phyloP scores from a whole-genome alignment of 35 echinoderm and acorn worm genomes.

The Holothuria glaberrima region DNA sequence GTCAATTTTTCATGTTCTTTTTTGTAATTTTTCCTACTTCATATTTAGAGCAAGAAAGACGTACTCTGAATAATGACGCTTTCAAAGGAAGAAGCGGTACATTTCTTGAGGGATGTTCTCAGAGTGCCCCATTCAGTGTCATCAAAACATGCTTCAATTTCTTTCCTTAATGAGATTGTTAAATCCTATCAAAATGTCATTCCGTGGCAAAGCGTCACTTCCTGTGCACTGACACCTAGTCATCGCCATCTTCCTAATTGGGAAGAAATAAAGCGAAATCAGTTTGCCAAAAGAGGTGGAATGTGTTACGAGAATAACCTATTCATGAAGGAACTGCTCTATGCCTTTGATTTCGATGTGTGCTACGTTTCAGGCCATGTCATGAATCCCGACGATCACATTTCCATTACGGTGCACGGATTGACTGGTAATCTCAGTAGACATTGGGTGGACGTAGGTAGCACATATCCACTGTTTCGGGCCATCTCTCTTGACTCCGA shows the following conservation, averaged over 20 bases:
- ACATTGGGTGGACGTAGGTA: slow-evolving; percentile 68
- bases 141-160: too few species aligned
- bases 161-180: slow-evolving; percentile 28
- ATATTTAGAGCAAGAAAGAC: too few species aligned
- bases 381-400: slow-evolving; percentile 24
- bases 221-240: slow-evolving; percentile 7
- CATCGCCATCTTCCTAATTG: slow-evolving; percentile 53
- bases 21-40: too few species aligned
- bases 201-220: slow-evolving; percentile 72
- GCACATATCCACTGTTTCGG: slow-evolving; percentile 61
- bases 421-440: slow-evolving; percentile 32
- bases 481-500: slow-evolving; percentile 74
- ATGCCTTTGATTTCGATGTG: slow-evolving; percentile 52
- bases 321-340: slow-evolving; percentile 38
- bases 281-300: slow-evolving; percentile 58
- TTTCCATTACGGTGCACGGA: slow-evolving; percentile 33
- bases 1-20: too few species aligned
- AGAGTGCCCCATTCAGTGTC: too few species aligned
- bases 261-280: slow-evolving; percentile 54
- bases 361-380: slow-evolving; percentile 40
- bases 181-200: slow-evolving; percentile 4
- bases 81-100: too few species aligned
- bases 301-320: too few species aligned
- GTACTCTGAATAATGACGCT: too few species aligned
- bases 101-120: too few species aligned